Percentiles rank a stretch among this genome's conserved stretches.
These are phyloP conservation scores for Volucella bombylans DNA, from an alignment of 2,888 invertebrate genomes.

Conservation along the genomic window DNA sequence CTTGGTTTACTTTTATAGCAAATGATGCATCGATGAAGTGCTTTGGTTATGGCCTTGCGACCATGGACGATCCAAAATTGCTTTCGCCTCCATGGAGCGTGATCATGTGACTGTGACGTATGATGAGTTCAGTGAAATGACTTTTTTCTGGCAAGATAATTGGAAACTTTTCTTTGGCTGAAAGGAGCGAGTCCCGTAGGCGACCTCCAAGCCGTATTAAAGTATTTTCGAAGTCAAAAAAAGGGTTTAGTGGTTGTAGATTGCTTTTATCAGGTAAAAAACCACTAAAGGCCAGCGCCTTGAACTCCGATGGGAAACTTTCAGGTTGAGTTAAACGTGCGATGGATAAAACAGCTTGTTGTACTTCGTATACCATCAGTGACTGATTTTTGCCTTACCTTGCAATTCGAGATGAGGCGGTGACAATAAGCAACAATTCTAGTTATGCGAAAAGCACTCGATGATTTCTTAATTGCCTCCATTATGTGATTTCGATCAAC, in stretches of 20 bases:
- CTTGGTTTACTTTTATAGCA: conserved; percentile 1
- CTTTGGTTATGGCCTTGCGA: neutral
- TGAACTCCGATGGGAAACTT: too few species aligned
- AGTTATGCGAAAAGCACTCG: neutral
- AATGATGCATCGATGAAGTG: neutral
- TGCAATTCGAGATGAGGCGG: neutral
- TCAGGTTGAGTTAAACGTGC: too few species aligned
- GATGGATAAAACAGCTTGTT: neutral
- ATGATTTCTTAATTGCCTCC: neutral
- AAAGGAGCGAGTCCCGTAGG: neutral
- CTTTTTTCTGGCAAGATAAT: too few species aligned
- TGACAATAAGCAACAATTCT: neutral
- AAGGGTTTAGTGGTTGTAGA: neutral
- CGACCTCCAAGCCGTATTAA: neutral
- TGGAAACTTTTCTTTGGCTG: too few species aligned
- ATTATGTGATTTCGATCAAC: neutral
- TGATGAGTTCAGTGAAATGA: neutral
- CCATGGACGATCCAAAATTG: neutral
- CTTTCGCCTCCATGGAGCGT: neutral
- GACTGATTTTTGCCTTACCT: neutral
- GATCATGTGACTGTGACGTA: neutral
- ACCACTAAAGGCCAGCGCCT: neutral
- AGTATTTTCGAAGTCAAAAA: neutral
- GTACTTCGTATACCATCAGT: neutral
- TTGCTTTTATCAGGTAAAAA: neutral